Evolutionary conservation across 2,888 invertebrate genomes (phyloP).

Genomic region (Leptinotarsa rubiginosa): DNA sequence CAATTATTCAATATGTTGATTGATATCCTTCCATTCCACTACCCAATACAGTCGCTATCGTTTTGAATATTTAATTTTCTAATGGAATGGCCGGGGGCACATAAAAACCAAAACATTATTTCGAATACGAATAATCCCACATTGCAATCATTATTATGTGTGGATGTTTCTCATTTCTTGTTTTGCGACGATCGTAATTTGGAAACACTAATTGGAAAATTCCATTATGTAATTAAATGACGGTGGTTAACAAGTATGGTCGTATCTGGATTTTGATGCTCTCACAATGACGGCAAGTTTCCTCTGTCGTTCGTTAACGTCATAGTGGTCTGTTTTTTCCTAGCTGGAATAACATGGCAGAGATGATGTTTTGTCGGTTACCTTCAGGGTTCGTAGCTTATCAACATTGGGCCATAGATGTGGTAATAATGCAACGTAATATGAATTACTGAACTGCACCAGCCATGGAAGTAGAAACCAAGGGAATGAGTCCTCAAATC

Average conservation of each 20-base stretch:
- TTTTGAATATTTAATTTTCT: slow-evolving; percentile 12
- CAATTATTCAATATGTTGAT: background rate
- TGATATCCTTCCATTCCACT: background rate
- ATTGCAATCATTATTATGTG: background rate
- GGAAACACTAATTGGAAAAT: background rate
- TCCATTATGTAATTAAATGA: background rate
- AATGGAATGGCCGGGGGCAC: background rate
- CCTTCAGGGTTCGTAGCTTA: background rate
- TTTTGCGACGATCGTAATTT: background rate
- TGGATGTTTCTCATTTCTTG: background rate
- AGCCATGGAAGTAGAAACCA: no score
- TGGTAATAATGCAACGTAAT: background rate
- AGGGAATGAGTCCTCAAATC: no score
- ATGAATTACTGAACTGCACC: no score
- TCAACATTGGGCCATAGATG: background rate
- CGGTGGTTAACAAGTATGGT: background rate
- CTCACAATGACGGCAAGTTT: background rate
- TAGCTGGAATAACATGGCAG: background rate
- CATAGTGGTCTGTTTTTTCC: background rate
- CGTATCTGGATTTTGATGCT: background rate
- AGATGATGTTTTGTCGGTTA: background rate
- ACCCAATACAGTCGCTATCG: background rate
- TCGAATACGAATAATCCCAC: background rate
- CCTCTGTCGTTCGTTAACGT: background rate
- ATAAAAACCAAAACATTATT: slow-evolving; percentile 2